Base-by-base conservation (phyloP, 2,797 vertebrate genomes). In the Sciaenops ocellatus region DNA sequence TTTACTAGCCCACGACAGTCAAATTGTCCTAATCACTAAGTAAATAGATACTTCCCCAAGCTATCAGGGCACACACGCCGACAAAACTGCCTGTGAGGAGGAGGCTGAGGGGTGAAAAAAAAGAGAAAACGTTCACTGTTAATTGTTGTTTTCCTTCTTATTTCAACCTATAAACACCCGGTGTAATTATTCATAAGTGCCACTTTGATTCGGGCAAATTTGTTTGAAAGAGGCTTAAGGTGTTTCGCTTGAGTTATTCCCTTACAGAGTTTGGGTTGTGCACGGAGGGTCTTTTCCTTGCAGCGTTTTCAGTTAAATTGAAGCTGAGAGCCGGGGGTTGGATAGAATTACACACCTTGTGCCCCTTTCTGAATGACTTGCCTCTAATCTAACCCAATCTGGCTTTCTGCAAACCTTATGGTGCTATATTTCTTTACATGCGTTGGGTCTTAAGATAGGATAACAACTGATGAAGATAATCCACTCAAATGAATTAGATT, bases 21-120 rank as follows among this genome's bases (percentile, higher is more conserved):
- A 96, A 96, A 95, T 96, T 95, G 94, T 95, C 90, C 87, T 96
- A 96, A 96, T 96, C 94, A 96, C 93, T 94, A 94, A 94, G 95
- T 95, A 96, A 96, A 96, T 94, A 96, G 95, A 96, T 95, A 95
- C 95, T 96, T 95, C 95, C 95, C 91, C 88, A 88, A 89, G 86
- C 93, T 93, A 95, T 95, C 94, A 90, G 91, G 90, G 90, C 86
- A 89, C 87, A 91, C 88, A 89, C 86, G 73, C 90, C 50, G 76
- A 87, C 87, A 88, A 83, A 92, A 89, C 88, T 84, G 85, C 84
- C 79, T 73, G 70, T 68, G 17, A 78, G 76, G 68, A 77, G 56
- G 81, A 83, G 87, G 75, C 17, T 66, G 73, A 62, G 71, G 46
- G 79, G 67, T 28, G 66, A 81, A 79, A 66, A 82, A 73, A 73